These are phyloP conservation scores for Lissocephala sabroskyi DNA, from an alignment of 2,888 invertebrate genomes.

Conservation along the genomic window DNA sequence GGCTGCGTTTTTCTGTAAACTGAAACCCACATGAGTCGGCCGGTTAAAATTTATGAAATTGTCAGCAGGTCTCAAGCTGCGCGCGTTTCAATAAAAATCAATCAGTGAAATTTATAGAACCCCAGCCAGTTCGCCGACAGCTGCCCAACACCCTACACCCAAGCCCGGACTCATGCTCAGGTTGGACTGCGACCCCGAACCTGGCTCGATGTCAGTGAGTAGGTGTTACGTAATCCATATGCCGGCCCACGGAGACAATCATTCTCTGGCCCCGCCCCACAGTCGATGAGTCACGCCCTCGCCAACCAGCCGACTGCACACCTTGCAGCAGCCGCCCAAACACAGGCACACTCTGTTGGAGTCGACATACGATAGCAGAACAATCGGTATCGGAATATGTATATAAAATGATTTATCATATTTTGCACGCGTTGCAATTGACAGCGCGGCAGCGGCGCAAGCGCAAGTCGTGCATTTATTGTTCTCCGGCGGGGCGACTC, in stretches of 20 bases:
- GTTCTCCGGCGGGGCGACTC: constrained; percentile 7
- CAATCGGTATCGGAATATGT: background rate
- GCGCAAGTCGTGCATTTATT: constrained; percentile 32
- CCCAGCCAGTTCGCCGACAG: constrained; percentile 30
- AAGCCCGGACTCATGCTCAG: no score
- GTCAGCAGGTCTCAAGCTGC: constrained; percentile 56
- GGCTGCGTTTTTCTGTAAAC: background rate
- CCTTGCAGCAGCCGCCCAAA: constrained; percentile 31
- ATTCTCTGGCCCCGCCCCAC: no score
- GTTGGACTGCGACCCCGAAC: no score
- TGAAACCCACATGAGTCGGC: background rate
- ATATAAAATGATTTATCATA: constrained; percentile 57
- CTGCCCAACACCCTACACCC: constrained; percentile 42
- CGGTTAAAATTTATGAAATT: constrained; percentile 40
- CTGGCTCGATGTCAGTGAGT: constrained; percentile 35
- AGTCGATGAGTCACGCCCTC: constrained; percentile 49
- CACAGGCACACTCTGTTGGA: constrained; percentile 17
- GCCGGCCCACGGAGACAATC: no score
- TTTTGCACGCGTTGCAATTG: constrained; percentile 36
- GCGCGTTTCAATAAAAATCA: constrained; percentile 62
- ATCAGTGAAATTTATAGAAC: constrained; percentile 59
- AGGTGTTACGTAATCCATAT: constrained; percentile 55
- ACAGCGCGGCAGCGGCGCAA: constrained; percentile 31
- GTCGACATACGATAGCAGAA: background rate
- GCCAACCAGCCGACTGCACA: constrained; percentile 12